These are phyloP conservation scores for Epirrhoe alternata DNA, from an alignment of 2,888 invertebrate species.

Conservation along the genomic window DNA sequence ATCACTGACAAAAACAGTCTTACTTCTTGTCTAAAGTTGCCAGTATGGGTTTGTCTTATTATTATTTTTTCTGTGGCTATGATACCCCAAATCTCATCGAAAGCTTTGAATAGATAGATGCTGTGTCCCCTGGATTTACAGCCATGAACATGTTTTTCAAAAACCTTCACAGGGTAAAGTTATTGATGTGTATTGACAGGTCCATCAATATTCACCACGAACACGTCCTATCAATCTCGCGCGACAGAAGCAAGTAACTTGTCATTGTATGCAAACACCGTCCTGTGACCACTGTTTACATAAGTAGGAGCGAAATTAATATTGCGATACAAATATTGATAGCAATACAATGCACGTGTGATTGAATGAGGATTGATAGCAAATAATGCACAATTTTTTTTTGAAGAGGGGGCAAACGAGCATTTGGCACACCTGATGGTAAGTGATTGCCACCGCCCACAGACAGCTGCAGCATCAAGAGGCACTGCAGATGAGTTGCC, in stretches of 20 bases:
- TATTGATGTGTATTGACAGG: not conserved
- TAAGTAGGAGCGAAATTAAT: conserved; percentile 45
- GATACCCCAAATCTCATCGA: too few species aligned
- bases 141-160: not conserved
- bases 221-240: not conserved
- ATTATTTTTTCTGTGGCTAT: too few species aligned
- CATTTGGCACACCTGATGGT: too few species aligned
- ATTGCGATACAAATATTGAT: conserved; percentile 9
- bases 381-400: not conserved
- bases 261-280: conserved; percentile 79
- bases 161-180: not conserved
- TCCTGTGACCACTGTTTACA: conserved; percentile 36
- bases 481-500: too few species aligned
- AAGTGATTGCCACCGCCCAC: too few species aligned
- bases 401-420: too few species aligned
- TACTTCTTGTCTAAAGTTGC: too few species aligned
- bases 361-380: not conserved
- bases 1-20: too few species aligned
- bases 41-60: too few species aligned
- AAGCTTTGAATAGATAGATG: too few species aligned
- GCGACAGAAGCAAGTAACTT: conserved; percentile 62
- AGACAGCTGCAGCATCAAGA: too few species aligned
- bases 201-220: conserved; percentile 1
- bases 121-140: too few species aligned
- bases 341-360: not conserved